Evolutionary conservation across 2,888 invertebrate species (phyloP).

Genomic region (Cerceris ruficornis): DNA sequence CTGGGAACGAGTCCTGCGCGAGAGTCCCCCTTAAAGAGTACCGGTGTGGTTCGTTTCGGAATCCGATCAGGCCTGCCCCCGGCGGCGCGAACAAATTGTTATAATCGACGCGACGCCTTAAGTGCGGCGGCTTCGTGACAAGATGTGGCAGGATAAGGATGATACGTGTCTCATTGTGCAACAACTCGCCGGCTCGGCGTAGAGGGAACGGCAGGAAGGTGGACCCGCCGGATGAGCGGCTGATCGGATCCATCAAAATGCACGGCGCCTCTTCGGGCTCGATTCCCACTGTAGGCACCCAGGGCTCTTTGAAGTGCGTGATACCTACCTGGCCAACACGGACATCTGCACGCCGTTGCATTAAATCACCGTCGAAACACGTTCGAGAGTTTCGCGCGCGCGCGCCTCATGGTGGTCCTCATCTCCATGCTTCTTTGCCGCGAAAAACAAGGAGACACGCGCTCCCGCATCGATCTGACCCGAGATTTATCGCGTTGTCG

Average conservation of each 20-base stretch:
- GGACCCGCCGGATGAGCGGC: constrained; percentile 34
- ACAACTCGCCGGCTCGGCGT: constrained; percentile 35
- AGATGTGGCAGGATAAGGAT: constrained; percentile 79
- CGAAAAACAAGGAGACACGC: constrained; percentile 45
- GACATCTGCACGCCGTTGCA: constrained; percentile 67
- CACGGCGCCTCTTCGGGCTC: constrained; percentile 56
- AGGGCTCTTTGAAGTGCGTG: constrained; percentile 52
- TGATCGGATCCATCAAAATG: constrained; percentile 68
- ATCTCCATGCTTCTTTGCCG: constrained; percentile 56
- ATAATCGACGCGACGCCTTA: constrained; percentile 71
- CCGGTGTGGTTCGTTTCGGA: constrained; percentile 40
- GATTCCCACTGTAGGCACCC: constrained; percentile 56
- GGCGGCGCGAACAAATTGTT: constrained; percentile 70
- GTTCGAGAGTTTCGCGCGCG: constrained; percentile 48
- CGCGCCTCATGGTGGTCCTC: constrained; percentile 64
- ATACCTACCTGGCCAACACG: constrained; percentile 51
- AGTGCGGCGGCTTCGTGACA: constrained; percentile 82
- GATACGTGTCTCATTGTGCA: constrained; percentile 78
- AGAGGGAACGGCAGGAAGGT: constrained; percentile 1
- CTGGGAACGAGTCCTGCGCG: constrained; percentile 17
- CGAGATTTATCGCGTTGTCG: constrained; percentile 53
- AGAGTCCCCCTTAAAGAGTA: not conserved
- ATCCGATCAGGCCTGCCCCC: constrained; percentile 60
- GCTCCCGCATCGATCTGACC: not conserved
- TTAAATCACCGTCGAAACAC: constrained; percentile 69